Evolutionary conservation across 2,113 vertebrate species (phyloP).

Genomic region (Syngnathoides biaculeatus): DNA sequence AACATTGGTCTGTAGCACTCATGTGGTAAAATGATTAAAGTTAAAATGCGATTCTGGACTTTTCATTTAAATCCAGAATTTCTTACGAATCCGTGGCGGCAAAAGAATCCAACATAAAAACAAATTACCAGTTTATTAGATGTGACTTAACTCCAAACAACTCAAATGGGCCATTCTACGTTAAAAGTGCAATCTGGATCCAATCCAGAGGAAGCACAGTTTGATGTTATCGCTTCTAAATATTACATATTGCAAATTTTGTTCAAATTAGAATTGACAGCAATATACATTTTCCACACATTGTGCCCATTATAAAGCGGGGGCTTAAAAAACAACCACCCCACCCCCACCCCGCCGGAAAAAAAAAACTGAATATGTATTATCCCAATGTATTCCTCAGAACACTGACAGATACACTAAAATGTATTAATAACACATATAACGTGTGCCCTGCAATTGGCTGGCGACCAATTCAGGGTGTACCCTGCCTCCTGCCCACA

Average conservation of each 20-base stretch:
- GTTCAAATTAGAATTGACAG: background rate
- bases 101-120: background rate
- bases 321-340: too few relatives aligned
- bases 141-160: background rate
- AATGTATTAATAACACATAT: background rate
- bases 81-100: background rate
- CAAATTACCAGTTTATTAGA: background rate
- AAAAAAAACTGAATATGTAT: too few relatives aligned
- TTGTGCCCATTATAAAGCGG: background rate
- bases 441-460: too few relatives aligned
- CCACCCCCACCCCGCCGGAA: too few relatives aligned
- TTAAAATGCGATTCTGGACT: background rate
- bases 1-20: background rate
- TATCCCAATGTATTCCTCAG: too few relatives aligned
- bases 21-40: conserved; percentile 5
- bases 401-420: background rate
- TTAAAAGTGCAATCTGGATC: background rate
- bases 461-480: too few relatives aligned
- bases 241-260: background rate
- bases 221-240: background rate
- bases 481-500: too few relatives aligned
- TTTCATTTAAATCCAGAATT: background rate
- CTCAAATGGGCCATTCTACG: background rate
- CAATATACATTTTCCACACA: too few relatives aligned
- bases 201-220: background rate